Base-by-base conservation (phyloP, 1,140 invertebrate species). In the Vanessa atalanta region DNA sequence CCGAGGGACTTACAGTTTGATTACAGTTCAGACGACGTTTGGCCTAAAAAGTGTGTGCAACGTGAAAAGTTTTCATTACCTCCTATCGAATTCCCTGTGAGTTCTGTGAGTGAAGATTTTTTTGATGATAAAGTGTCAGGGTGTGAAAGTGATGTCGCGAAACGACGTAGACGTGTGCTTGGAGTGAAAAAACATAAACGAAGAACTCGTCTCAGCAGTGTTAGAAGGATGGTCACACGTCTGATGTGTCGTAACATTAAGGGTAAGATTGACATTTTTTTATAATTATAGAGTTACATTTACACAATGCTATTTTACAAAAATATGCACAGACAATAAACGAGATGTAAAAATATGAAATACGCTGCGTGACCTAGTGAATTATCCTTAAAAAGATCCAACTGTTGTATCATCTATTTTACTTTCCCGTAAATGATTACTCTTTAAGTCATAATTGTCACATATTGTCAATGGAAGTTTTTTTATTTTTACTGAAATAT, bases 21-120 rank as follows among this genome's bases (percentile, higher is more conserved):
- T 14, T 70, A 78, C 26, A 80, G 79, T 50, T 79, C 82, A 0
- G 86, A 85, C 8, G 87, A 90, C 20, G 43, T 81, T 20, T 90
- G 86, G 86, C 82, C 86, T 0, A 80, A 73, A 31, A 83, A 83
- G 64, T 79, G 73, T 53, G 63, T 79, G 31, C 73, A 79, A 23
- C 82, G 79, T 0, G 85, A 81, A 65, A 86, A 83, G 65, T 84
- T 89, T 51, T 91, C 86, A 0, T 73, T 91, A 20, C 89, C 89
- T 0, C 89, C 89, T 8, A 86, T 90, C 26, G 81, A 85, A 48
- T 48, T 88, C 75, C 81, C 85, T 9, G 47, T 76, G 50, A 69
- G 65, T 47, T 53, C 60, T 64, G 70, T 64, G 16, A 71, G 68
- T 47, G 73, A 67, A n/a, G 73, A 77, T 26, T 70, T 55, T 11